A percentile compares a stretch with the other conserved stretches of the same genome.
Conservation (phyloP, 2,797 vertebrate genomes). For the Sandelia bainsii region DNA sequence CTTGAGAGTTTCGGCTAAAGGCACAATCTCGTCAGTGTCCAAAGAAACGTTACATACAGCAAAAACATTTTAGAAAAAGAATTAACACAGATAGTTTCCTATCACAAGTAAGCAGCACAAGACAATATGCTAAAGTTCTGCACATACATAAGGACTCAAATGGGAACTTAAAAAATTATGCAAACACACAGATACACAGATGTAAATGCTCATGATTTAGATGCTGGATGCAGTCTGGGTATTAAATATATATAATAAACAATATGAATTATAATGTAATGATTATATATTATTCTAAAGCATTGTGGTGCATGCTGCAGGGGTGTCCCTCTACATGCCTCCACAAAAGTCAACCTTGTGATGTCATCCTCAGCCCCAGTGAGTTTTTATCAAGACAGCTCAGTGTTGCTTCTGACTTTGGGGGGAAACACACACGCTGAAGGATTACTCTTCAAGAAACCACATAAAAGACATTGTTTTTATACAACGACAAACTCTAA, state of each 20-base stretch:
- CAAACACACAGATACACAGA: too few species aligned
- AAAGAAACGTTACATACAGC: not conserved
- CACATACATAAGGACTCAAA: not conserved
- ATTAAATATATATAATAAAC: not conserved
- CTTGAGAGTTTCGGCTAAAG: not conserved
- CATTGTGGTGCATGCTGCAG: constrained; percentile 8
- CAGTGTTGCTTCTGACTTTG: constrained; percentile 57
- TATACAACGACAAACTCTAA: not conserved
- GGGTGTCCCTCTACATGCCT: constrained; percentile 37
- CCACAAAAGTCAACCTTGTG: constrained; percentile 44
- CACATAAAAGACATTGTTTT: not conserved
- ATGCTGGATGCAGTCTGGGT: not conserved
- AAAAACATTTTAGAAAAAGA: not conserved
- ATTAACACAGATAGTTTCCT: not conserved
- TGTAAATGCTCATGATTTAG: not conserved
- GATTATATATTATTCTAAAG: not conserved
- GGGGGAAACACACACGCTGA: constrained; percentile 30
- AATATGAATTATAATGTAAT: not conserved
- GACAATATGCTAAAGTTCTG: not conserved
- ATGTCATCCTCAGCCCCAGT: constrained; percentile 62
- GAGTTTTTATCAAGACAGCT: constrained; percentile 49
- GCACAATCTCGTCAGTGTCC: too few species aligned
- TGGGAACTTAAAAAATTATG: not conserved
- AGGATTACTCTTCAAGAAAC: constrained; percentile 29
- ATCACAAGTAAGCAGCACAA: not conserved